A percentile compares a stretch with the other conserved stretches of the same genome.
Conservation (phyloP, 92 coral and sea anemone genomes). For the Meandrina meandrites region DNA sequence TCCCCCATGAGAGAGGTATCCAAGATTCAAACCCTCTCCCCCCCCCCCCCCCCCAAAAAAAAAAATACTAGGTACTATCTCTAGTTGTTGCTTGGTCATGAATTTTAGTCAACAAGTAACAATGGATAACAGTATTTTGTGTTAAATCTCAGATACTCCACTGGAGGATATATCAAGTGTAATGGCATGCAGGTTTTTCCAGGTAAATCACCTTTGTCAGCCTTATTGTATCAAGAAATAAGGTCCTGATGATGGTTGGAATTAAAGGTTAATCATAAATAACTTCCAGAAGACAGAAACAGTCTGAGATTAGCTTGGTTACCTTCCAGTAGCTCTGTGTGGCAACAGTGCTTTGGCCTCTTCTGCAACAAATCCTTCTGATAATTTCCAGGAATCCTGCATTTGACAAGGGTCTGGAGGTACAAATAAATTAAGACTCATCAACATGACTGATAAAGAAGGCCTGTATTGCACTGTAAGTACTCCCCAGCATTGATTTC, state of each 20-base stretch:
- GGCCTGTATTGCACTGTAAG: neutral
- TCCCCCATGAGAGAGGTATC: too few relatives aligned
- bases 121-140: too few relatives aligned
- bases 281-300: neutral
- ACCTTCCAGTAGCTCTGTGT: constrained; percentile 90
- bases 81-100: too few relatives aligned
- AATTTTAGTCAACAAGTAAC: too few relatives aligned
- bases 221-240: neutral
- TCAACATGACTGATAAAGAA: neutral
- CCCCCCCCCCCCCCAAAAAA: too few relatives aligned
- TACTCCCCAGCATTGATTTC: too few relatives aligned
- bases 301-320: neutral
- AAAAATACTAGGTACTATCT: too few relatives aligned
- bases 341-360: constrained; percentile 86
- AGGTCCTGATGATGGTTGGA: neutral
- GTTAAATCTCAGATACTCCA: too few relatives aligned
- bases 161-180: too few relatives aligned
- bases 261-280: neutral
- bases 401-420: constrained; percentile 90
- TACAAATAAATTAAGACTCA: neutral
- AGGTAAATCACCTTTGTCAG: too few relatives aligned
- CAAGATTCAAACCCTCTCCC: too few relatives aligned
- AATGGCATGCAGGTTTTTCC: too few relatives aligned
- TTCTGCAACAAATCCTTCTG: constrained; percentile 96
- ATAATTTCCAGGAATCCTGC: constrained; percentile 92